Base-by-base conservation (phyloP, 2,888 invertebrate genomes). In the Terebella lapidaria region DNA sequence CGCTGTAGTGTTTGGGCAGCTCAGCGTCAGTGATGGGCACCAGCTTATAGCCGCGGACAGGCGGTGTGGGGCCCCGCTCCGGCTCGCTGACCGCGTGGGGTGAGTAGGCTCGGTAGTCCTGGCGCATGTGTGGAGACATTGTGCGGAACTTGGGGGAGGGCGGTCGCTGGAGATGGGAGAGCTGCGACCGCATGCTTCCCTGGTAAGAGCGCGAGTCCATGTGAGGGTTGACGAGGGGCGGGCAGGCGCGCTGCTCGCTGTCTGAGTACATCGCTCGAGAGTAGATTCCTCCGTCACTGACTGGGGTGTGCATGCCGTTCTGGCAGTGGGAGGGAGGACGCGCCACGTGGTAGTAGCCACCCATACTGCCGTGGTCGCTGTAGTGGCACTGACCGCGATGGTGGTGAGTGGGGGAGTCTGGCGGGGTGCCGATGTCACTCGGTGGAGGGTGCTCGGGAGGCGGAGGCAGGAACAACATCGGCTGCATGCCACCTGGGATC, bases 401-500 rank as follows among this genome's bases (percentile, higher is more conserved):
- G 35, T n/a, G n/a, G 28, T 22, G 62, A 0, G 59, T 60, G 4
- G 70, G 66, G n/a, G 70, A 71, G 53, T 73, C 75, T 5, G 72
- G 67, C 4, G 74, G 74, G 3, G 76, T 72, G 3, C 75, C 74
- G 56, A 74, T 69, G 59, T 67, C 66, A 30, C 64, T 78, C 2
- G 78, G 77, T 5, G 81, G 81, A 10, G 81, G 81, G 64, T 81
- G 78, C 55, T 80, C 80, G 1, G 81, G 81, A 2, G 81, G 81
- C 22, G 81, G 81, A 22, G 81, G 81, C 3, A 81, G 72, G 63
- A 81, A 68, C 24, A 71, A 67, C 57, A 76, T 76, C 64, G 59
- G 35, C 53, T 53, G 10, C 18, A 22, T 15, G 18, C 22, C 27
- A 18, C 53, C 53, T 5, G 53, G 29, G 15, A 27, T 28, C 26